Base-by-base conservation (phyloP, 53 echinoderm and acorn worm species). In the Echinometra lucunter region DNA sequence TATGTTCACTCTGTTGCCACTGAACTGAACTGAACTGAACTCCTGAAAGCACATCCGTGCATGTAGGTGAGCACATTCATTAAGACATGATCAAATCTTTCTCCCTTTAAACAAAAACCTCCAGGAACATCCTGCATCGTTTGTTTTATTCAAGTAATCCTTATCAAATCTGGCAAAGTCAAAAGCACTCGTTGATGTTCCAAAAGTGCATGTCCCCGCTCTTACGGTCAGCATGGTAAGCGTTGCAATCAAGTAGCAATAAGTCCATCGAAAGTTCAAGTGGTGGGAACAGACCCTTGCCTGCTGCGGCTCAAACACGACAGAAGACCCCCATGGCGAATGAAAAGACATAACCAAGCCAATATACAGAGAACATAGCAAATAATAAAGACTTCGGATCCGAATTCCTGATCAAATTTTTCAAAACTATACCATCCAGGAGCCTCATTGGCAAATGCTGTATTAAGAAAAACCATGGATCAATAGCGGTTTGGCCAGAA, bases 291-390 rank as follows among this genome's bases (percentile, higher is more conserved):
- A 23, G 42, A 42, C 21, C 35, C 4, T 12, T 2, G 38, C 78
- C n/a, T n/a, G 78, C 1, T 9, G n/a, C 42, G 37, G 42, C 7
- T 38, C 42, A 78, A 78, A 35, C 42, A 78, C 17, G n/a, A 78
- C 78, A 78, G n/a, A n/a, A n/a, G n/a, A n/a, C n/a, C 78, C 78
- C 42, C 23, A 6, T 38, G 23, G 78, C 78, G 42, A 78, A 42
- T 18, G 42, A 78, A 42, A 42, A 38, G 19, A 21, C 78, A 40
- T 78, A 78, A 4, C 38, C 78, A 23, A 78, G 35, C 40, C 78
- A 40, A 42, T 78, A 78, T 78, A 78, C 78, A 78, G 38, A 78
- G 78, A 42, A 78, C 42, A 40, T 78, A 38, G 78, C 23, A 17
- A 42, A 78, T 78, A 78, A 78, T 42, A 12, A 38, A 78, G 78